These are phyloP conservation scores for Erebia palarica DNA, from an alignment of 2,888 invertebrate genomes.

Conservation along the genomic window DNA sequence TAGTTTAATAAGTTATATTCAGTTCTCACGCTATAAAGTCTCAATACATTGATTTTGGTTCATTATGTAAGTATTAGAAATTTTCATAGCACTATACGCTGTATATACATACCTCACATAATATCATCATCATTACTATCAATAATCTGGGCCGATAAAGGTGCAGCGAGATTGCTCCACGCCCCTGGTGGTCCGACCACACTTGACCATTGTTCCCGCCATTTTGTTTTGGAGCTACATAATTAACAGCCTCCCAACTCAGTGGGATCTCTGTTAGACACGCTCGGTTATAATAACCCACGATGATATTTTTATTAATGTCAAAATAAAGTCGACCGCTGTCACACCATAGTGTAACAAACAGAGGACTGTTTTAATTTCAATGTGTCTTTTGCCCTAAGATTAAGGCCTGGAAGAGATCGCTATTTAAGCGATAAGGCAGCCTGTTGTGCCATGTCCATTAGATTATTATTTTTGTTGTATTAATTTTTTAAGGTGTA, in stretches of 20 bases:
- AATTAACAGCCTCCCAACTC: conserved; percentile 76
- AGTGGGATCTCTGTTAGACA: conserved; percentile 79
- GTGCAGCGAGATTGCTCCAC: conserved; percentile 20
- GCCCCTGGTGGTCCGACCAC: conserved; percentile 71
- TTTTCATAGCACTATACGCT: neutral
- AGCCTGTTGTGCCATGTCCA: too few species aligned
- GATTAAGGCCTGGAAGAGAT: too few species aligned
- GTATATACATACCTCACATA: neutral
- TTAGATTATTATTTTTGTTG: too few species aligned
- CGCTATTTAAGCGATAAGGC: too few species aligned
- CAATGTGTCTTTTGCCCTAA: too few species aligned
- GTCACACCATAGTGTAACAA: conserved; percentile 58
- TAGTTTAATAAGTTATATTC: neutral
- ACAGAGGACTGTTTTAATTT: neutral
- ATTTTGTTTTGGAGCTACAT: conserved; percentile 76
- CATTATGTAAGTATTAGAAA: neutral
- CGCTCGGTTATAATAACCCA: conserved; percentile 79
- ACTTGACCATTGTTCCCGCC: conserved; percentile 73
- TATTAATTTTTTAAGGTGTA: too few species aligned
- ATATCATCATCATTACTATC: conserved; percentile 15
- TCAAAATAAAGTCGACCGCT: conserved; percentile 72
- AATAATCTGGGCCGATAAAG: conserved; percentile 21
- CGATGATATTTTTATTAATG: conserved; percentile 82
- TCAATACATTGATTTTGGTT: neutral
- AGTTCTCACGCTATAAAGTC: neutral